A percentile compares a stretch with the other conserved stretches of the same genome.
phyloP scores from a whole-genome alignment of 2,113 vertebrate species.

The Actinemys pallida region DNA sequence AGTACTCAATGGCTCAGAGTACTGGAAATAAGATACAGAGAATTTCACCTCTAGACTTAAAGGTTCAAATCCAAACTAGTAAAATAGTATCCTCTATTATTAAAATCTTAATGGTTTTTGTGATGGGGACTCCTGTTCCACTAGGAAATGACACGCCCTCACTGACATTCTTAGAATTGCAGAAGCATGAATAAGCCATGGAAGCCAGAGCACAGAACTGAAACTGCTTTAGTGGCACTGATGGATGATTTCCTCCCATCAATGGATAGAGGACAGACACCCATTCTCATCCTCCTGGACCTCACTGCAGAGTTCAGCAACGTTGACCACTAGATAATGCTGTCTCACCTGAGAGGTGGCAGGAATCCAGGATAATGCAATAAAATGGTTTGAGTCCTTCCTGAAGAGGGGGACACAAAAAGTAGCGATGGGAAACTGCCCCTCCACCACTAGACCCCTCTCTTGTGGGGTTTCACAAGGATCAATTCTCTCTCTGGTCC shows the following conservation, averaged over 20 bases:
- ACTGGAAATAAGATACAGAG: neutral
- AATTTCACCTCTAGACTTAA: accelerated
- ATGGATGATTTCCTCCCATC: no score
- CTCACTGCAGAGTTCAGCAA: no score
- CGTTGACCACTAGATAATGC: no score
- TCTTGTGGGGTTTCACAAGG: neutral
- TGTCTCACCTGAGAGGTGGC: no score
- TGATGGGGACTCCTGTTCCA: neutral
- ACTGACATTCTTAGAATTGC: accelerated
- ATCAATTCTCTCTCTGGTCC: neutral
- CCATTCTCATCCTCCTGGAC: no score
- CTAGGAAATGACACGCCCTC: neutral
- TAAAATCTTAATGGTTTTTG: neutral
- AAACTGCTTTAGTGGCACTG: no score
- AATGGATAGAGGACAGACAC: no score
- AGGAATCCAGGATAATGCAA: no score
- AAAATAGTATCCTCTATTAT: accelerated
- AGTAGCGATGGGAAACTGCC: no score
- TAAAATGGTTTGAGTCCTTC: no score
- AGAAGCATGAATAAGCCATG: accelerated
- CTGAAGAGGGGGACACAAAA: no score
- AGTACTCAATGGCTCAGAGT: neutral
- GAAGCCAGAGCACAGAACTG: neutral
- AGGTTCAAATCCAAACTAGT: accelerated
- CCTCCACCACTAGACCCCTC: neutral